Base-by-base conservation (phyloP, 2,888 invertebrate species). In the Chydorus sphaericus region DNA sequence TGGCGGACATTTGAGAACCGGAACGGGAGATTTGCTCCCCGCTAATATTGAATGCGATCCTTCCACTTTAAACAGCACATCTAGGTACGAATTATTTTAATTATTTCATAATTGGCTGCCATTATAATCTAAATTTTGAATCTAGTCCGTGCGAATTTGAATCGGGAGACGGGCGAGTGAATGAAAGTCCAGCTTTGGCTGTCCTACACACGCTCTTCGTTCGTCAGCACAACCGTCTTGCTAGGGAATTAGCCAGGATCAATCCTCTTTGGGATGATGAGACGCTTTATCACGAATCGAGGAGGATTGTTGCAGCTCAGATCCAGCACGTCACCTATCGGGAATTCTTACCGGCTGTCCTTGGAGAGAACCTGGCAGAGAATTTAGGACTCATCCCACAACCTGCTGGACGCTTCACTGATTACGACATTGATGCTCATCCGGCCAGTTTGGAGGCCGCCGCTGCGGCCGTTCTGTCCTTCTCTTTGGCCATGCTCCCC, bases 201-300 rank as follows among this genome's bases (percentile, higher is more conserved):
- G 48, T 39, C 26, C 31, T 57, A 3, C 54, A 57, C 36, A 54
- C 54, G 28, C 53, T 57, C 7, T 54, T 62, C 2, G 65, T 87
- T 54, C 75, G 78, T 49, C 87, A 89, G 67, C 88, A 90, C 70
- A 87, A 89, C 68, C 77, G 86, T 23, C 76, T 89, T 49, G 85
- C 85, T 2, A 77, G 80, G 0, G 77, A 77, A 58, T 70, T 90
- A 29, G 77, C 79, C 10, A 71, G 78, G 16, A 67, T 84, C 57
- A 89, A 90, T 65, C 75, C 80, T 0, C 82, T 83, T 64, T 89
- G 89, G 89, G 78, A 81, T 58, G 87, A 87, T 65, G 79, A 83
- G 37, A 79, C 77, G 1, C 66, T 88, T 16, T 89, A 85, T 67
- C 71, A 83, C 61, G 88, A 89, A 67, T 76, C 85, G 3, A 76